Evolutionary conservation across 1,140 invertebrate genomes (phyloP), one percentile per base, ranked within the genome.

Genomic region (Tyrophagus putrescentiae): DNA sequence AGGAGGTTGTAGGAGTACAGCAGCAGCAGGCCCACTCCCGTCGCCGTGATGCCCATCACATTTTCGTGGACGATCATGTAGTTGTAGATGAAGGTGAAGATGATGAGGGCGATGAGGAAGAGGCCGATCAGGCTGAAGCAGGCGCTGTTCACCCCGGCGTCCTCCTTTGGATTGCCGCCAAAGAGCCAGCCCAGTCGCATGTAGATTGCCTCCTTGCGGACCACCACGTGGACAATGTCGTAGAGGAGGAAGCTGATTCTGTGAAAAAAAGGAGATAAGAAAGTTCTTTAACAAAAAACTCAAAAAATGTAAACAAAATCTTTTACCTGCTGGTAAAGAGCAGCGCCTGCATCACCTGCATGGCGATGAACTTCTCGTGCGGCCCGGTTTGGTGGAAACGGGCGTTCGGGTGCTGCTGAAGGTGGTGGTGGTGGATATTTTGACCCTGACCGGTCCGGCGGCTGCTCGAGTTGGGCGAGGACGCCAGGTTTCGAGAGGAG

Each of bases 41-140:
- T 57, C 2, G 31, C 56, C 2, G 25, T 57, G 1, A 57, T 18
- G 9, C 56, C 56, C 11, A 1, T 4, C 4, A 57, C 28, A 27
- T 57, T 57, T 41, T 57, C 56, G 31, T 57, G 56, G 1, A 57
- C 56, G 2, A 57, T 3, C 2, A 57, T 1, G 31, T 57, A 57
- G 25, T 57, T 57, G 25, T 57, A 57, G 2, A 57, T 29, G 44
- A 57, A 57, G 11, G 36, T 41, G 32, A 44, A 39, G 16, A 41
- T 39, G 29, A 57, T 57, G 25, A n/a, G 13, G 16, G 18, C 25
- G 16, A 57, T 57, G 1, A 57, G 33, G 16, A 57, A 57, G 11
- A 57, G 11, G 27, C 34, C n/a, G 13, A 41, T 41, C 11, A 57
- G 42, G 7, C 21, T 11, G 2, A 57, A 2, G 5, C 56, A 16